A percentile compares a stretch with the other conserved stretches of the same genome.
phyloP scores from a whole-genome alignment of 2,888 invertebrate genomes.

The Xanthia icteritia region DNA sequence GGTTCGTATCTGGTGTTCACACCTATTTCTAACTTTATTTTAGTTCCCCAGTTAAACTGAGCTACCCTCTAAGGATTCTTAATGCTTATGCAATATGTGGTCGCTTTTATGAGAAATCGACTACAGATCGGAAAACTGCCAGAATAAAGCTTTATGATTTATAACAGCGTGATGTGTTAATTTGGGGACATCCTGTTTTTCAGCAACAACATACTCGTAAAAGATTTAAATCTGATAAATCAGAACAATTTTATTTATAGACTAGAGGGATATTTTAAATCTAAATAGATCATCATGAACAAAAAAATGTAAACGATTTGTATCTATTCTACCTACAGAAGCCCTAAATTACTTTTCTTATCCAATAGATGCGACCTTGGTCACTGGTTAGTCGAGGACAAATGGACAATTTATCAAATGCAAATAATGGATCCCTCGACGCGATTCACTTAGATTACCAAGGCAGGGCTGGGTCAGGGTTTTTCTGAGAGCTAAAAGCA shows the following conservation, averaged over 20 bases:
- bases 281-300: not conserved
- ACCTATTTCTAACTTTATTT: not conserved
- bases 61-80: not conserved
- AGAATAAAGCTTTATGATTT: not conserved
- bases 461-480: conserved; percentile 59
- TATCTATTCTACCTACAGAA: not conserved
- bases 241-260: not conserved
- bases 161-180: conserved; percentile 13
- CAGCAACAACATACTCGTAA: not conserved
- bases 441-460: conserved; percentile 59
- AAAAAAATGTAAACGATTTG: not conserved
- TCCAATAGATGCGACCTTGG: conserved; percentile 40
- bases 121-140: not conserved
- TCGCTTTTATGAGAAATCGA: not conserved
- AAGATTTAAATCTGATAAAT: not conserved
- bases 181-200: conserved; percentile 11
- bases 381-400: conserved; percentile 48
- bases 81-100: not conserved
- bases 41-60: not conserved
- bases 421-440: conserved; percentile 60
- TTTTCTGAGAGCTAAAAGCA: conserved; percentile 54
- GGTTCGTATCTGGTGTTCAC: not conserved
- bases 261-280: not conserved
- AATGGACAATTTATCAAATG: conserved; percentile 57
- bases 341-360: conserved; percentile 30